A percentile compares a stretch with the other conserved stretches of the same genome.
Evolutionary conservation across 2,113 vertebrate species (phyloP).

Genomic region (Ondatra zibethicus): DNA sequence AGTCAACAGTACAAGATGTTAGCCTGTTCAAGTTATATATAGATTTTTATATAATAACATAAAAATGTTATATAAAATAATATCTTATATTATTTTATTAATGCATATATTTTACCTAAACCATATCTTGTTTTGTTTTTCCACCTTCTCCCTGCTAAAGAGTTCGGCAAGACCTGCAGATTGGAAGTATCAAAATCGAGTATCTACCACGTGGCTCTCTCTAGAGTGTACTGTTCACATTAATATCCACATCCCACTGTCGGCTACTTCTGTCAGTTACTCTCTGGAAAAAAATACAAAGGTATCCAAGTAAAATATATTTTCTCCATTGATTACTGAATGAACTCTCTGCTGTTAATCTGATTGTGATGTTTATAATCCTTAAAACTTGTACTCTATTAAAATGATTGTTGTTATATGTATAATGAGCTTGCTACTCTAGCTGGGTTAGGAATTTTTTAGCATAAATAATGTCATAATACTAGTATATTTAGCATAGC

Average conservation of each 20-base stretch:
- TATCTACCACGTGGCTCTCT: conserved; percentile 90
- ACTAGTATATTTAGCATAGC: background rate
- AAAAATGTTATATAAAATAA: no score
- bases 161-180: conserved; percentile 95
- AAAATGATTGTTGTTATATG: background rate
- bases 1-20: background rate
- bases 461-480: background rate
- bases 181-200: conserved; percentile 94
- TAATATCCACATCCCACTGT: conserved; percentile 91
- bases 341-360: conserved; percentile 6
- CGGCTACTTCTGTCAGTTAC: conserved; percentile 82
- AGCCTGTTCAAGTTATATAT: background rate
- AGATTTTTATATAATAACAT: no score
- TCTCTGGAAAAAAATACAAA: conserved; percentile 89
- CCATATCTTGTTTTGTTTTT: conserved; percentile 13
- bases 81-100: background rate
- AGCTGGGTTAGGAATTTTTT: background rate
- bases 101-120: background rate
- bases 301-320: conserved; percentile 83
- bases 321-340: conserved; percentile 24
- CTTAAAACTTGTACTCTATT: conserved; percentile 12
- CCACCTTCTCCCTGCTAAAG: conserved; percentile 77
- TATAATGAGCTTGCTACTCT: background rate
- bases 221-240: conserved; percentile 91
- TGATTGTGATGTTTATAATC: background rate